Percentiles rank a stretch among this genome's conserved stretches.
These are phyloP conservation scores for Antheraea mylitta DNA, from an alignment of 1,140 invertebrate genomes.

Conservation along the genomic window DNA sequence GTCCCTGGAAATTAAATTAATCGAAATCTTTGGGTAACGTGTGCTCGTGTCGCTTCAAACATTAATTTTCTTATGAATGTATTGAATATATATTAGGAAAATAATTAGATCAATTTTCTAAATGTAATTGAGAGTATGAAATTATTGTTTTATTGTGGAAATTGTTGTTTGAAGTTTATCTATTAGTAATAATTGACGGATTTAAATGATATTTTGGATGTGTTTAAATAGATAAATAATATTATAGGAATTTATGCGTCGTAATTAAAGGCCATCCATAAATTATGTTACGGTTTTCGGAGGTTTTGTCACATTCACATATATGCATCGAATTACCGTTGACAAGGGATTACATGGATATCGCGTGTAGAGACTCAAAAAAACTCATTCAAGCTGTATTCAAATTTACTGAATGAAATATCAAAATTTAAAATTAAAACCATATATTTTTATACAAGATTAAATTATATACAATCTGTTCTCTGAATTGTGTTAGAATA, in stretches of 20 bases:
- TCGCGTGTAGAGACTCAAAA: too few relatives aligned
- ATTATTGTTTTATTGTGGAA: slow-evolving; percentile 44
- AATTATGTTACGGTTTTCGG: not conserved
- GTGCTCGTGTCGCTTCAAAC: slow-evolving; percentile 43
- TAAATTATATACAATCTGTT: too few relatives aligned
- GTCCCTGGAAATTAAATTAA: slow-evolving; percentile 34
- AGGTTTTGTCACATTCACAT: not conserved
- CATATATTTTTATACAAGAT: too few relatives aligned
- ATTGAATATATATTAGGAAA: slow-evolving; percentile 7
- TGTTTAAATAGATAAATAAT: not conserved
- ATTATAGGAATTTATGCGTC: not conserved
- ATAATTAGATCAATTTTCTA: slow-evolving; percentile 7
- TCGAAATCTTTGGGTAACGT: slow-evolving; percentile 21
- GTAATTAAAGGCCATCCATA: not conserved
- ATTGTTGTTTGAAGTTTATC: slow-evolving; percentile 58
- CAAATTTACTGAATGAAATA: too few relatives aligned
- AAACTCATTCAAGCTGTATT: too few relatives aligned
- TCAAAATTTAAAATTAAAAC: too few relatives aligned
- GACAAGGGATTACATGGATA: too few relatives aligned
- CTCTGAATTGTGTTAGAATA: too few relatives aligned
- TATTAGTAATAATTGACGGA: slow-evolving; percentile 6
- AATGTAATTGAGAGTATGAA: slow-evolving; percentile 43
- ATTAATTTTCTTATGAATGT: slow-evolving; percentile 47
- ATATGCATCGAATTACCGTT: too few relatives aligned
- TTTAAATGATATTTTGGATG: not conserved